A percentile compares a stretch with the other conserved stretches of the same genome.
Evolutionary conservation across 2,888 invertebrate species (phyloP).

Genomic region (Eucriotettix oculatus): DNA sequence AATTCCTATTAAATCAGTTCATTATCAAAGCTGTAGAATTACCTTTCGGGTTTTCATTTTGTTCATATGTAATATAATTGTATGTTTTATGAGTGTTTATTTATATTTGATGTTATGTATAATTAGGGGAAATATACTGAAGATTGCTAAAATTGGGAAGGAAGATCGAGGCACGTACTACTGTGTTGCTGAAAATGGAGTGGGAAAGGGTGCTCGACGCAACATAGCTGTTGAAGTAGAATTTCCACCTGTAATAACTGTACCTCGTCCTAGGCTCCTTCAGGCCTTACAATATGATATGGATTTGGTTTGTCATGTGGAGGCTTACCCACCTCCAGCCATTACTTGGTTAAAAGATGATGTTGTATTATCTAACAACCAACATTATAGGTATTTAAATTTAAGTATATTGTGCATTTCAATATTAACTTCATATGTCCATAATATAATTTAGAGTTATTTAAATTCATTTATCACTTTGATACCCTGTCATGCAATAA

Average conservation of each 20-base stretch:
- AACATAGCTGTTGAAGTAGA: constrained; percentile 84
- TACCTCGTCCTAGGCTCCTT: constrained; percentile 66
- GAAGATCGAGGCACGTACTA: constrained; percentile 88
- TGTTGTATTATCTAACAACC: constrained; percentile 66
- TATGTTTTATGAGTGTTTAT: background rate
- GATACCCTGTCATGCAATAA: too few relatives aligned
- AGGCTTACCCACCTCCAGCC: constrained; percentile 86
- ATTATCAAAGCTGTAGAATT: too few relatives aligned
- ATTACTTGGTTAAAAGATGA: constrained; percentile 79
- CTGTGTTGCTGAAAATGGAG: constrained; percentile 81
- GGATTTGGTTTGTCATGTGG: constrained; percentile 86
- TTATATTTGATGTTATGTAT: background rate
- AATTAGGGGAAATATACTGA: constrained; percentile 59
- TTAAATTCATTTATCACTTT: too few relatives aligned
- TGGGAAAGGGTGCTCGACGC: constrained; percentile 49
- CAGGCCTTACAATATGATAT: constrained; percentile 86
- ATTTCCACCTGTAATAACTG: constrained; percentile 73
- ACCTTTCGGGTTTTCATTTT: too few relatives aligned
- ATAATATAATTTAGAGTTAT: too few relatives aligned
- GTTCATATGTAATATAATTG: too few relatives aligned
- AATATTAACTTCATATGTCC: too few relatives aligned
- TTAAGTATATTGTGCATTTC: too few relatives aligned
- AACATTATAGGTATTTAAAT: constrained; percentile 52
- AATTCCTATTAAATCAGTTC: too few relatives aligned
- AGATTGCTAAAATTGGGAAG: constrained; percentile 60